A percentile compares a stretch with the other conserved stretches of the same genome.
phyloP scores from a whole-genome alignment of 2,113 vertebrate genomes.

The Ia io region DNA sequence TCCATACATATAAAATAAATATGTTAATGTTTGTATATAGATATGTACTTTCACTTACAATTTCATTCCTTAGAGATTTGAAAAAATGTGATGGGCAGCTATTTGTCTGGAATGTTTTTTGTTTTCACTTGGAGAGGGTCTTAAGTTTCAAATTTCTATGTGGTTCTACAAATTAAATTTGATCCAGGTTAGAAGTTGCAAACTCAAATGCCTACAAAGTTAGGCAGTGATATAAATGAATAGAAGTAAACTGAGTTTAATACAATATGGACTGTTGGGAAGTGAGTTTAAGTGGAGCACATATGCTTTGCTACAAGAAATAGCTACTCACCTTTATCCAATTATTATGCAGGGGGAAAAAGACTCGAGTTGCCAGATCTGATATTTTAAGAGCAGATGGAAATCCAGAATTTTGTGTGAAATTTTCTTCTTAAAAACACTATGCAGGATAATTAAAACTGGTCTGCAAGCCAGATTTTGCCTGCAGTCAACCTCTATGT shows the following conservation, averaged over 20 bases:
- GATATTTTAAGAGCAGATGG: slow-evolving; percentile 32
- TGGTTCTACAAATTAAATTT: slow-evolving; percentile 27
- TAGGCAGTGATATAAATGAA: not conserved
- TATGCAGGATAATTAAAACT: not conserved
- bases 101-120: slow-evolving; percentile 12
- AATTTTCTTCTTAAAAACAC: slow-evolving; percentile 36
- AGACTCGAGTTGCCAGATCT: not conserved
- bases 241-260: not conserved
- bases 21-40: not conserved
- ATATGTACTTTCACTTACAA: not conserved
- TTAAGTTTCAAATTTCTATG: slow-evolving; percentile 19
- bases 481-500: not conserved
- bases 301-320: not conserved
- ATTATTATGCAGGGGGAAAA: not conserved
- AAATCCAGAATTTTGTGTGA: not conserved
- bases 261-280: not conserved
- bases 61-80: slow-evolving; percentile 13
- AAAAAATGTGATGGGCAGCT: not conserved
- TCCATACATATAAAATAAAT: not conserved
- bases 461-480: not conserved
- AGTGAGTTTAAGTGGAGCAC: not conserved
- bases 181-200: not conserved
- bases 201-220: not conserved
- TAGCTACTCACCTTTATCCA: not conserved
- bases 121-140: slow-evolving; percentile 8